A percentile compares a stretch with the other conserved stretches of the same genome.
Conservation (phyloP, 2,888 invertebrate genomes). For the Anorthoa munda region DNA sequence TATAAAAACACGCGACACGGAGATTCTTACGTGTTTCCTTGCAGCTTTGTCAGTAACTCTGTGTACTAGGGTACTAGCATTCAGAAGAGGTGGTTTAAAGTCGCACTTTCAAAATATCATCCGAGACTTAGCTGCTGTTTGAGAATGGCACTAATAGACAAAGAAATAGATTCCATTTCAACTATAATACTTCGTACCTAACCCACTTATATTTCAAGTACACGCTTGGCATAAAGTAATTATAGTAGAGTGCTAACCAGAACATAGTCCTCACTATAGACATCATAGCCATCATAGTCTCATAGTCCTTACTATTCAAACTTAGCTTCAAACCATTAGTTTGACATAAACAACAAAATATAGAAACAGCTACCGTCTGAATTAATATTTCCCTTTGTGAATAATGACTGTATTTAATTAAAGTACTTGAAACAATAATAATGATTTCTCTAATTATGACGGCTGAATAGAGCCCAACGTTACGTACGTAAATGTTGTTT, state of each 20-base stretch:
- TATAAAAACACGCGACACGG: constrained; percentile 47
- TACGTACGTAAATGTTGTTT: constrained; percentile 36
- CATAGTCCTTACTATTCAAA: constrained; percentile 33
- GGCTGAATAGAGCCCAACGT: constrained; percentile 30
- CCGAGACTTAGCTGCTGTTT: not conserved
- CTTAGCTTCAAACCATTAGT: constrained; percentile 26
- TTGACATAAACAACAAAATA: constrained; percentile 22
- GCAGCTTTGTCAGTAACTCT: constrained; percentile 7
- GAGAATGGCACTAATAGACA: not conserved
- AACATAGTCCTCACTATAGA: too few species aligned
- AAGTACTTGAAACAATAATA: constrained; percentile 52
- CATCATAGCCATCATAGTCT: too few species aligned
- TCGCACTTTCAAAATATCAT: constrained; percentile 13
- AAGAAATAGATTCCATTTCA: constrained; percentile 15
- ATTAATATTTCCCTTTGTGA: constrained; percentile 47
- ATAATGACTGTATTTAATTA: constrained; percentile 58
- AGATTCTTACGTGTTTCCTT: constrained; percentile 31
- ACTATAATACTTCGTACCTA: constrained; percentile 7
- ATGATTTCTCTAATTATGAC: constrained; percentile 41
- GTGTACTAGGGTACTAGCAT: not conserved
- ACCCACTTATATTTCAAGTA: constrained; percentile 42
- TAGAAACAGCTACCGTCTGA: constrained; percentile 35
- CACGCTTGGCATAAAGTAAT: constrained; percentile 40
- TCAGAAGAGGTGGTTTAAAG: constrained; percentile 1
- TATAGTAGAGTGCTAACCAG: constrained; percentile 33